These are phyloP conservation scores for Rhamphomyia laevipes DNA, from an alignment of 2,888 invertebrate species.

Conservation along the genomic window DNA sequence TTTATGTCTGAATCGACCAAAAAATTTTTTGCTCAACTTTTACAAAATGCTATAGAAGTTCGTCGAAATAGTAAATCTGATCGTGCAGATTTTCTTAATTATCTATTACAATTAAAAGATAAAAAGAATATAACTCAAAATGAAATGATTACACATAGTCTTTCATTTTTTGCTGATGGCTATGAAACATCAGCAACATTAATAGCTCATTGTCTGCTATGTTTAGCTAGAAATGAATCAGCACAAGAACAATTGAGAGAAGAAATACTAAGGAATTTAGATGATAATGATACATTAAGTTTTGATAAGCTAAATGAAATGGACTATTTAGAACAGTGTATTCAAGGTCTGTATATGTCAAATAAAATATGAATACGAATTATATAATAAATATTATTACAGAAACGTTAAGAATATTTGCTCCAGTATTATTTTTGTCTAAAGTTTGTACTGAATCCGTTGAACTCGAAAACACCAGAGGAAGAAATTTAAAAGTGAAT, in stretches of 20 bases:
- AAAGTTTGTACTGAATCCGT: conserved; percentile 27
- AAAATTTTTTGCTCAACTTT: conserved; percentile 22
- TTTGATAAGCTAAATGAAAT: conserved; percentile 24
- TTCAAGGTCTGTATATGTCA: conserved; percentile 21
- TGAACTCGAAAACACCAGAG: conserved; percentile 21
- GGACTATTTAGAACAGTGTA: conserved; percentile 29
- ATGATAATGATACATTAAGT: conserved; percentile 10
- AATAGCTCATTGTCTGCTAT: conserved; percentile 23
- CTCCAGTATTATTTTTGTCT: conserved; percentile 24
- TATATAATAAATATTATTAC: neutral
- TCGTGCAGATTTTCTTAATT: conserved; percentile 30
- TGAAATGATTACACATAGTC: conserved; percentile 24
- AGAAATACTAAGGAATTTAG: conserved; percentile 18
- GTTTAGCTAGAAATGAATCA: conserved; percentile 13
- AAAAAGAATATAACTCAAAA: conserved; percentile 22
- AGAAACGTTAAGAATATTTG: conserved; percentile 30
- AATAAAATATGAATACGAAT: neutral
- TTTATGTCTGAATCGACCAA: conserved; percentile 46
- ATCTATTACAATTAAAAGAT: conserved; percentile 25
- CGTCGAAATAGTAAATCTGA: conserved; percentile 20
- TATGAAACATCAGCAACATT: conserved; percentile 30
- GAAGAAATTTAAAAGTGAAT: conserved; percentile 17
- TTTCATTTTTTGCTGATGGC: conserved; percentile 34
- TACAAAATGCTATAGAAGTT: conserved; percentile 23
- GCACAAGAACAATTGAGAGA: conserved; percentile 24